Conservation (phyloP, 2,113 vertebrate species). For the Caranx melampygus region DNA sequence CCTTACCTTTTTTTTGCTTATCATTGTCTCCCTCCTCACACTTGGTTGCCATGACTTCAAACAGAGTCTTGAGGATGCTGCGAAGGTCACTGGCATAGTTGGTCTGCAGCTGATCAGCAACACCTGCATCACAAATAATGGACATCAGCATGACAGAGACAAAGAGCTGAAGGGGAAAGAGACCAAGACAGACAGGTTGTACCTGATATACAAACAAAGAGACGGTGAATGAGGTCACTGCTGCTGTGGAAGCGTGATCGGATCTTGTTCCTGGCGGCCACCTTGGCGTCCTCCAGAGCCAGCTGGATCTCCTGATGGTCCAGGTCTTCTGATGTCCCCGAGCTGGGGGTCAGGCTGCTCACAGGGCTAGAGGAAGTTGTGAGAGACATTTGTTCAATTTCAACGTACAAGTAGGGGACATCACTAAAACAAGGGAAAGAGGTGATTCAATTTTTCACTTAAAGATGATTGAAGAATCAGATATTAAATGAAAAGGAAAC, state of each 20-base stretch:
- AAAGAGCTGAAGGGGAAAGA: not conserved
- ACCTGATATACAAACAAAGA: slow-evolving; percentile 99
- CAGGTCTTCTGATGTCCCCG: slow-evolving; percentile 86
- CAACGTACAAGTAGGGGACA: no score
- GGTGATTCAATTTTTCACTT: slow-evolving; percentile 12
- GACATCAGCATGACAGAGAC: slow-evolving; percentile 1
- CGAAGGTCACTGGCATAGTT: slow-evolving; percentile 98
- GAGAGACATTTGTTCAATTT: not conserved
- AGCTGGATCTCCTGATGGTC: slow-evolving; percentile 87
- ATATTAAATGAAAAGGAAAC: not conserved
- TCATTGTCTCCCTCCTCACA: slow-evolving; percentile 89
- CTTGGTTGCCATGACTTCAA: slow-evolving; percentile 98
- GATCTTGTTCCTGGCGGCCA: slow-evolving; percentile 91
- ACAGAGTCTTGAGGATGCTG: slow-evolving; percentile 96
- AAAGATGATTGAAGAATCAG: not conserved
- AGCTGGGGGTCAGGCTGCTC: slow-evolving; percentile 86
- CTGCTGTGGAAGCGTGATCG: slow-evolving; percentile 95
- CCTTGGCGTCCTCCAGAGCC: slow-evolving; percentile 85
- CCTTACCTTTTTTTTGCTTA: slow-evolving; percentile 90
- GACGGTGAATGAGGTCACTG: slow-evolving; percentile 96
- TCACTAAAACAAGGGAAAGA: not conserved
- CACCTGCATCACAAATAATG: slow-evolving; percentile 81
- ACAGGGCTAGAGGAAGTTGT: slow-evolving; percentile 63
- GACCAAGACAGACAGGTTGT: slow-evolving; percentile 16
- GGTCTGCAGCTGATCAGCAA: slow-evolving; percentile 98